Conservation (phyloP, 2,113 vertebrate genomes). For the Mohoua ochrocephala region DNA sequence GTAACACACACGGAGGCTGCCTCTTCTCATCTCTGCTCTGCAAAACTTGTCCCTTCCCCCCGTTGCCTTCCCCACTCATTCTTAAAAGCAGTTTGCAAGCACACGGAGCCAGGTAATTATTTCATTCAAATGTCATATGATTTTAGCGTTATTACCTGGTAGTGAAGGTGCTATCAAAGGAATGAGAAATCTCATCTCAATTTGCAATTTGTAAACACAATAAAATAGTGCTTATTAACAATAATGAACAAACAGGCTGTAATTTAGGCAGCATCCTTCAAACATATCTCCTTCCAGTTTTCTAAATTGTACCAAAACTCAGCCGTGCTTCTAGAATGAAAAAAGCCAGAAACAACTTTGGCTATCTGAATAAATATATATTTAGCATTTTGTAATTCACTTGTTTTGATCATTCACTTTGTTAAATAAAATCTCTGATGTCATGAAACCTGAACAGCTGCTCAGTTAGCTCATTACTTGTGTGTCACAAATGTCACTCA, state of each 20-base stretch:
- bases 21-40: conserved; percentile 49
- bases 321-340: neutral
- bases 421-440: neutral
- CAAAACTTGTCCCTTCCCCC: neutral
- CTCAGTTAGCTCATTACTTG: neutral
- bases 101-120: accelerated
- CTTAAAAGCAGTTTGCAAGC: neutral
- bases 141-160: neutral
- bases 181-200: neutral
- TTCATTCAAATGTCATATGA: neutral
- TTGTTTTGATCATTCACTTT: neutral
- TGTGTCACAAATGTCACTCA: neutral
- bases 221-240: neutral
- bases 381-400: neutral
- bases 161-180: neutral
- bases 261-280: neutral
- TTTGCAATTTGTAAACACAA: neutral
- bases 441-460: neutral
- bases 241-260: neutral
- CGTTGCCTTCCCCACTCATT: accelerated
- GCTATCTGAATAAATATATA: neutral
- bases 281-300: neutral
- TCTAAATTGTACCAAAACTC: neutral
- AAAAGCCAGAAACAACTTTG: neutral
- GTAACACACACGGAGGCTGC: conserved; percentile 63